Conservation (phyloP, 2,888 invertebrate genomes). For the Ophioninae sp. region DNA sequence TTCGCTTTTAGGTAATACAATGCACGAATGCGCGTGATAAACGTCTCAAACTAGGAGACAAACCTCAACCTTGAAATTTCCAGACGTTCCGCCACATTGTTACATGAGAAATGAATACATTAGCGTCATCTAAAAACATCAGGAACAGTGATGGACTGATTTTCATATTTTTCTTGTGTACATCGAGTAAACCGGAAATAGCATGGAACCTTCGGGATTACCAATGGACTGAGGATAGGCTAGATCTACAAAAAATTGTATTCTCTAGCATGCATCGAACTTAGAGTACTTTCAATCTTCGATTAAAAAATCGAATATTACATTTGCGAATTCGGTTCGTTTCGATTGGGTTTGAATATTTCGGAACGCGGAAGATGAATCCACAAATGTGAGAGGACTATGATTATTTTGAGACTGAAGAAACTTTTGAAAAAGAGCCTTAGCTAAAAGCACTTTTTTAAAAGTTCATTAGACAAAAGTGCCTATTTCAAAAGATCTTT, state of each 20-base stretch:
- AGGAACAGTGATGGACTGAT: background rate
- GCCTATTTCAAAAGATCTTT: background rate
- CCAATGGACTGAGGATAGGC: no score
- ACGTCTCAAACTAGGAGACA: background rate
- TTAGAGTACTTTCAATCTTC: no score
- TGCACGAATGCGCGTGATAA: background rate
- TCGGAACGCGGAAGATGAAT: background rate
- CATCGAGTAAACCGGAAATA: background rate
- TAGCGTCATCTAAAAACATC: background rate
- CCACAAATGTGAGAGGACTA: background rate
- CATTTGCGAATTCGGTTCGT: background rate
- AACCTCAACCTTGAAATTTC: background rate
- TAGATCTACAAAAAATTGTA: no score
- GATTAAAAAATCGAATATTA: background rate
- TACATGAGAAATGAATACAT: background rate
- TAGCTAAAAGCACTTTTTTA: slow-evolving; percentile 4
- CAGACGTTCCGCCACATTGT: background rate
- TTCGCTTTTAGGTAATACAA: background rate
- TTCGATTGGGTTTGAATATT: background rate
- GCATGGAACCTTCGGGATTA: background rate
- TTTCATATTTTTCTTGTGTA: background rate
- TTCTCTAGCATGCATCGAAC: no score
- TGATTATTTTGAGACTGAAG: background rate
- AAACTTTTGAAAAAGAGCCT: background rate
- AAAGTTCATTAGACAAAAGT: background rate